phyloP scores from a whole-genome alignment of 2,113 vertebrate species.

The Scatophagus argus region DNA sequence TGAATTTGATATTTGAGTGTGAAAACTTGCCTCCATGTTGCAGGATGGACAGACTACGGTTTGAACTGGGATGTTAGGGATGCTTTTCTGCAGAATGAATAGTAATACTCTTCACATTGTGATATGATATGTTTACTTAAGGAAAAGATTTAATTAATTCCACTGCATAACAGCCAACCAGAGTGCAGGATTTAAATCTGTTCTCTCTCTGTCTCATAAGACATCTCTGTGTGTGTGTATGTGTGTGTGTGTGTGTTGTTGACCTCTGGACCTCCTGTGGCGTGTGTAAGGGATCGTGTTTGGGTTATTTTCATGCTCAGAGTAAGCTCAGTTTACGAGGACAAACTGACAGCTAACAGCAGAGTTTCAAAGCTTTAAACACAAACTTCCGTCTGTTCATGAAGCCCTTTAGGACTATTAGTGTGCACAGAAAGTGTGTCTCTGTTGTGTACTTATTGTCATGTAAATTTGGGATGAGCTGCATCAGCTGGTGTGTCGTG shows the following conservation, averaged over 20 bases:
- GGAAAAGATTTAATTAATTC: too few species aligned
- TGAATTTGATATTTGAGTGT: too few species aligned
- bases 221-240: slow-evolving; percentile 1
- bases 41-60: too few species aligned
- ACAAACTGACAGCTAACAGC: background rate
- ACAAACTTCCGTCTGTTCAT: background rate
- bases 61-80: too few species aligned
- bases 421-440: too few species aligned
- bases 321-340: slow-evolving; percentile 14
- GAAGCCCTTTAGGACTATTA: background rate
- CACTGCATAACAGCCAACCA: slow-evolving; percentile 12
- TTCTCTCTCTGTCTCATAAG: background rate
- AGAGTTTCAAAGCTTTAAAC: background rate
- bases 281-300: slow-evolving; percentile 19
- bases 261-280: background rate
- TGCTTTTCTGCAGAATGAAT: too few species aligned
- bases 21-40: too few species aligned
- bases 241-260: slow-evolving; percentile 18
- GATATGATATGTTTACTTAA: too few species aligned
- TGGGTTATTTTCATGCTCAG: slow-evolving; percentile 43
- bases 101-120: too few species aligned
- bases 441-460: too few species aligned
- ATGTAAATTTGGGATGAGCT: too few species aligned
- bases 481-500: background rate
- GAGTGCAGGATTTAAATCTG: background rate